Evolutionary conservation across 2,888 invertebrate species (phyloP), one percentile per base, ranked within the genome.

Genomic region (Glyphotaelius pellucidus): DNA sequence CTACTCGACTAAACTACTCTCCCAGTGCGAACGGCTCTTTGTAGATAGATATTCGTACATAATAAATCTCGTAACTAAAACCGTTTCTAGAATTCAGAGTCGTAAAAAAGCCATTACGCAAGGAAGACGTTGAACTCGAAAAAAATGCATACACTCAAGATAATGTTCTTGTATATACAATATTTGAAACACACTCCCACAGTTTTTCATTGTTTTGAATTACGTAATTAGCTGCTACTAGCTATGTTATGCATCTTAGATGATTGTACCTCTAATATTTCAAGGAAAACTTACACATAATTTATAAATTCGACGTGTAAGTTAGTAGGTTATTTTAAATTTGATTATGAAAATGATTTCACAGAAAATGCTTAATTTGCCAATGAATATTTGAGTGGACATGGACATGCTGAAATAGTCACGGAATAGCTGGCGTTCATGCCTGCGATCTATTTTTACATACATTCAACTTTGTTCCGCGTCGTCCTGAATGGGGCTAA

Each of bases 381-480:
- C 25, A 9, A n/a, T 67, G 67, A 67, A 67, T 67, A 67, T 67
- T 67, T 67, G 19, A 25, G 67, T 67, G 25, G 19, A 67, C 38
- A 38, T 38, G 38, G 38, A 38, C 19, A 67, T 67, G 25, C 67
- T 67, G 25, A 25, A 67, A 67, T 67, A 67, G 67, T 67, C 25
- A 67, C 67, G 67, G 67, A 67, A 67, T 67, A 67, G 25, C n/a
- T 25, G 9, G 32, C 81, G 81, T 81, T 15, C 31, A 31, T 32
- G 81, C 32, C 19, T 81, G 14, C 81, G 15, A 81, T 32, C 81
- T 81, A 81, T 81, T 81, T 81, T 81, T 81, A 81, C 30, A 81
- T 81, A 32, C 32, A 81, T 81, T 81, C 5, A 15, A 81, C 81
- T 81, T 81, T 81, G 81, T 81, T 81, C 81, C 67, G 30, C 31